A percentile compares a stretch with the other conserved stretches of the same genome.
Evolutionary conservation across 2,888 invertebrate species (phyloP).

Genomic region (Byasa hedistus): DNA sequence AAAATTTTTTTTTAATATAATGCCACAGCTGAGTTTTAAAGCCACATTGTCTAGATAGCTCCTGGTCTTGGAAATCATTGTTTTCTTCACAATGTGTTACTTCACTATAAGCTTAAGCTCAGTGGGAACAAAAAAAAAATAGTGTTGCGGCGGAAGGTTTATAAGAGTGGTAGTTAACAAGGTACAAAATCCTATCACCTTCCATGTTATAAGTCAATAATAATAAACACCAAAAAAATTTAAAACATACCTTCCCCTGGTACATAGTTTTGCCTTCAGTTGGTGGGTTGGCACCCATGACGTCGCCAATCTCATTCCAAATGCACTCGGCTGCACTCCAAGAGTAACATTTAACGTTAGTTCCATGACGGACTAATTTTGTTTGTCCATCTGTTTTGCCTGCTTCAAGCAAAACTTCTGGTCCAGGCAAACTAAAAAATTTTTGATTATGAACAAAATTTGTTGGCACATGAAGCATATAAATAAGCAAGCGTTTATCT

Average conservation of each 20-base stretch:
- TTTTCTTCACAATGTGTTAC: too few relatives aligned
- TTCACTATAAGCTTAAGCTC: too few relatives aligned
- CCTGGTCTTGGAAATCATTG: too few relatives aligned
- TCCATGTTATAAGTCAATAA: neutral
- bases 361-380: constrained; percentile 86
- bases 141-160: too few relatives aligned
- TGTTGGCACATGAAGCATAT: too few relatives aligned
- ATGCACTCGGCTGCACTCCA: constrained; percentile 83
- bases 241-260: constrained; percentile 85
- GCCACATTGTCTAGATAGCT: too few relatives aligned
- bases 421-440: constrained; percentile 85
- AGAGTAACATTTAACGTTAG: constrained; percentile 87
- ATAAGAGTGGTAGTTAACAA: too few relatives aligned
- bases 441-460: neutral
- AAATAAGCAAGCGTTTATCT: too few relatives aligned
- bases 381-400: constrained; percentile 92
- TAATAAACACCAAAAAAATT: neutral
- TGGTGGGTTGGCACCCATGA: constrained; percentile 87
- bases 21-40: too few relatives aligned
- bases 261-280: constrained; percentile 87
- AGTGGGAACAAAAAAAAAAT: too few relatives aligned
- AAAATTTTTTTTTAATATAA: too few relatives aligned
- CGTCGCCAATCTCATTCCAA: constrained; percentile 95
- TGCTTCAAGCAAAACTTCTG: constrained; percentile 86
- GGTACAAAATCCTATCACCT: too few relatives aligned